Base-by-base conservation (phyloP, 2,888 invertebrate species). In the Eueremaeus valkanovi region DNA sequence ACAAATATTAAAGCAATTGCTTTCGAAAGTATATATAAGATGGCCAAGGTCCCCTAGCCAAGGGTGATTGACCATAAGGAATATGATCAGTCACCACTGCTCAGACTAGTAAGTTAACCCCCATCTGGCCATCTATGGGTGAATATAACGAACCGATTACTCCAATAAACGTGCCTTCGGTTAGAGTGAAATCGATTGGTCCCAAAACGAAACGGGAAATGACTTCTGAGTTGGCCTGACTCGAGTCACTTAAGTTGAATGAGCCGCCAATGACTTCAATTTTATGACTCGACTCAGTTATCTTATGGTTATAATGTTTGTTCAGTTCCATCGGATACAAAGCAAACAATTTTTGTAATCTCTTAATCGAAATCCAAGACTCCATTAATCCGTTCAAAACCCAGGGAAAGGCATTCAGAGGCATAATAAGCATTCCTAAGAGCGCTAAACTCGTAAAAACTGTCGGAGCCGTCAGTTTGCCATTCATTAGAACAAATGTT, bases 361-460 rank as follows among this genome's bases (percentile, higher is more conserved):
- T 88, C 83, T 91, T 91, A 8, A 95, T 84, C 0, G 97, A 97
- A 0, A 98, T 93, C 92, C 93, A 94, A 0, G 97, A 93, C 84
- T 99, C 97, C 61, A 95, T 90, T 3, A 98, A 85, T 0, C 97
- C 98, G 84, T 96, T 98, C 27, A 99, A 85, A 3, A 98, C 97
- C 97, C 98, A 99, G 0, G 98, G 98, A 84, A 98, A 95, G 0
- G 96, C 93, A 85, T 99, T 99, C 76, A 99, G 84, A 0, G 98
- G 98, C 73, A 90, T 89, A 80, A 98, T 97, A 77, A 99, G 86
- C 92, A 99, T 96, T 83, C 96, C 94, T 77, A 99, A 88, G 74
- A 99, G 85, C 0, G 98, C 95, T 79, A 99, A 89, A 79, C 92
- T 92, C 0, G 98, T 97, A 81, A 98, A 99, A 0, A 93, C 87